Percentiles rank a stretch among this genome's conserved stretches.
Conservation (phyloP, 2,888 invertebrate species). For the Cerastis leucographa region DNA sequence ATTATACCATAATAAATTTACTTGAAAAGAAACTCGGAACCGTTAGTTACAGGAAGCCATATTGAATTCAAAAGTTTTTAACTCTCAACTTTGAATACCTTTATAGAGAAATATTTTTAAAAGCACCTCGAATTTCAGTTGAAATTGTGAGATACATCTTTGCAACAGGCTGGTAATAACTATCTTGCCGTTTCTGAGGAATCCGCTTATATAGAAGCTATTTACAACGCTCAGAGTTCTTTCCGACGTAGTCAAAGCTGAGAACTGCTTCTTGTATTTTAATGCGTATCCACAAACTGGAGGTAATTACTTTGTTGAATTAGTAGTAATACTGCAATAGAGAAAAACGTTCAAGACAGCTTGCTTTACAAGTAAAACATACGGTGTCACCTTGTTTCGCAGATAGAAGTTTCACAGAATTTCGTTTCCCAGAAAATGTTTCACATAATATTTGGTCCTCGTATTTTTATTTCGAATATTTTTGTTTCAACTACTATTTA, state of each 20-base stretch:
- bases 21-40: background rate
- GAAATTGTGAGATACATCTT: slow-evolving; percentile 1
- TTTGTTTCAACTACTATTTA: too few relatives aligned
- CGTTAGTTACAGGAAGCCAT: background rate
- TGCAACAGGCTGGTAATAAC: slow-evolving; percentile 19
- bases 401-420: too few relatives aligned
- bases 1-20: background rate
- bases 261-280: background rate
- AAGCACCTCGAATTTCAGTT: slow-evolving; percentile 5
- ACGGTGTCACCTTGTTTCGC: too few relatives aligned
- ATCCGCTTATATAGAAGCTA: slow-evolving; percentile 3
- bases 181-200: slow-evolving; percentile 8
- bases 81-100: background rate
- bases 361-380: background rate
- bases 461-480: too few relatives aligned
- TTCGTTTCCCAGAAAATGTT: too few relatives aligned
- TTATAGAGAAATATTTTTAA: background rate
- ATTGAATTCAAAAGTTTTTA: slow-evolving; percentile 7
- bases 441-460: too few relatives aligned
- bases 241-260: slow-evolving; percentile 2
- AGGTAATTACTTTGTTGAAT: background rate
- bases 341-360: background rate
- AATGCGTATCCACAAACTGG: background rate
- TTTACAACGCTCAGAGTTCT: background rate
- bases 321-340: background rate